Percentiles rank a stretch among this genome's conserved stretches.
Conservation (phyloP, 37 sponge, comb jelly and placozoan genomes). For the Chondrilla cf. caribensis region DNA sequence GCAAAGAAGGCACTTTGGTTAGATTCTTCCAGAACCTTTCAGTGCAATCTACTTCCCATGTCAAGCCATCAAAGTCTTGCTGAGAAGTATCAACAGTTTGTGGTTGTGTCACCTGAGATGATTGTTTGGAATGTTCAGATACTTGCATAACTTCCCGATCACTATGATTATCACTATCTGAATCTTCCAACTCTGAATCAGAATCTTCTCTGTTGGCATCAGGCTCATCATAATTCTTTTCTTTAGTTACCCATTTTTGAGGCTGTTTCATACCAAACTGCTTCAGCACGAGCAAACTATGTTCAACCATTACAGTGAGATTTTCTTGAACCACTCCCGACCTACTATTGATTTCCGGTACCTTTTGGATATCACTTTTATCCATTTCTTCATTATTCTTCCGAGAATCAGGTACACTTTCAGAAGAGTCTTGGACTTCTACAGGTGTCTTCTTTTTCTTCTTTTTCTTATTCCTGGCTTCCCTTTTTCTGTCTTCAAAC, state of each 20-base stretch:
- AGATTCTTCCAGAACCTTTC: constrained; percentile 60
- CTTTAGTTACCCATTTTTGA: not conserved
- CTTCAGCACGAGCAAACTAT: no score
- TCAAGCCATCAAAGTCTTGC: constrained; percentile 19
- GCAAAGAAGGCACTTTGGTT: not conserved
- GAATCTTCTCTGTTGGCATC: not conserved
- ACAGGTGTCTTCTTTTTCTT: not conserved
- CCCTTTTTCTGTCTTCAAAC: not conserved
- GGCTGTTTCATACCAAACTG: no score
- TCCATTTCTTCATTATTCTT: no score
- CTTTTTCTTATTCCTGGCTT: not conserved
- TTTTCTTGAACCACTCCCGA: no score
- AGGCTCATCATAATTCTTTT: not conserved
- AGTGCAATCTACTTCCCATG: constrained; percentile 88
- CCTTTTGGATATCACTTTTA: no score
- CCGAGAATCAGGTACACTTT: no score
- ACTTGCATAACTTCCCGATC: not conserved
- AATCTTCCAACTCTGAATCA: not conserved
- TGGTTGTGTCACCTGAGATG: not conserved
- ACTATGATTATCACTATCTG: not conserved
- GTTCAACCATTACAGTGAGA: no score
- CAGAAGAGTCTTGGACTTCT: no score
- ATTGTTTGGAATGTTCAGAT: not conserved
- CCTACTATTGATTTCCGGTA: no score
- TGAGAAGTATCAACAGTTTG: not conserved